phyloP scores from a whole-genome alignment of 2,113 vertebrate species.

The Oxygymnocypris stewartii region DNA sequence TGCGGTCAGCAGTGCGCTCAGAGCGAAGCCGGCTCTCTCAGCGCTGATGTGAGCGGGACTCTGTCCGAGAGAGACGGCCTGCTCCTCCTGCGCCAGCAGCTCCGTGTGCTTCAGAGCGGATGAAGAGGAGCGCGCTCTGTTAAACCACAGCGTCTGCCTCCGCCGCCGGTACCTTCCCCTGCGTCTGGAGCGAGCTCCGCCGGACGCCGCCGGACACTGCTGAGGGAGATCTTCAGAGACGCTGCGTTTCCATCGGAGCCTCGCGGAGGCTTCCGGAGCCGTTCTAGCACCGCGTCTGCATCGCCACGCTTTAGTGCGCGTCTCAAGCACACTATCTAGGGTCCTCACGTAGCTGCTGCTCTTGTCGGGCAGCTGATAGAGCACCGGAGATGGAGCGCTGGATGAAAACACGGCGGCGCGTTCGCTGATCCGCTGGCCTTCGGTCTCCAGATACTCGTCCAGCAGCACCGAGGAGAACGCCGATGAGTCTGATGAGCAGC shows the following conservation, averaged over 20 bases:
- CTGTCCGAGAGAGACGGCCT: slow-evolving; percentile 78
- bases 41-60: slow-evolving; percentile 81
- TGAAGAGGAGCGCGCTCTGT: slow-evolving; percentile 33
- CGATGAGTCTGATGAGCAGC: slow-evolving; percentile 75
- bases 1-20: slow-evolving; percentile 83
- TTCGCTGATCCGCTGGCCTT: slow-evolving; percentile 89
- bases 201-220: neutral
- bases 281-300: neutral
- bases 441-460: slow-evolving; percentile 93
- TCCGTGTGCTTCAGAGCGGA: slow-evolving; percentile 52
- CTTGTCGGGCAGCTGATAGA: slow-evolving; percentile 88
- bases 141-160: slow-evolving; percentile 37
- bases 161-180: neutral
- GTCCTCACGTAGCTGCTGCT: slow-evolving; percentile 95
- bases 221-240: neutral
- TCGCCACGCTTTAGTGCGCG: slow-evolving; percentile 53
- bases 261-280: neutral
- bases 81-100: slow-evolving; percentile 76
- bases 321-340: slow-evolving; percentile 89
- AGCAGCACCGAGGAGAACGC: slow-evolving; percentile 94
- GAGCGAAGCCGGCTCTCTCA: slow-evolving; percentile 80
- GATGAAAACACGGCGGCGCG: slow-evolving; percentile 83
- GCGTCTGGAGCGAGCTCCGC: neutral
- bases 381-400: slow-evolving; percentile 75
- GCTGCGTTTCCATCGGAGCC: neutral